These are phyloP conservation scores for Furcula furcula DNA, from an alignment of 2,888 invertebrate species.

Conservation along the genomic window DNA sequence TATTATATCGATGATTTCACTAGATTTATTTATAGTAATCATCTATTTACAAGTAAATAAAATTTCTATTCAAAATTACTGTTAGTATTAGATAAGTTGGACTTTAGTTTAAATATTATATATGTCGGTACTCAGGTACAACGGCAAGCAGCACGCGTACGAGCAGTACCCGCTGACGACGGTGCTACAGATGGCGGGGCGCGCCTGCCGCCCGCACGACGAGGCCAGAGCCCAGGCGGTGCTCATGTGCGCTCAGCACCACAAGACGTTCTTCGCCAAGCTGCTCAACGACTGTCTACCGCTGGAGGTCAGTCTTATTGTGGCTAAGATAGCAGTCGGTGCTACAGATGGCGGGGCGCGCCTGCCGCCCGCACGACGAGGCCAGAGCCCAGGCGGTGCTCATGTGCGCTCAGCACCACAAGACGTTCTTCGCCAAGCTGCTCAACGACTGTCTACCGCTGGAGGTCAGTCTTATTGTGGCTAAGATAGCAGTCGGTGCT, in stretches of 20 bases:
- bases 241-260: constrained; percentile 97
- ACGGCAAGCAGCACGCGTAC: constrained; percentile 88
- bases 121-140: constrained; percentile 68
- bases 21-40: too few relatives aligned
- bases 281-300: constrained; percentile 98
- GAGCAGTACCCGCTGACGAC: constrained; percentile 99
- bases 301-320: constrained; percentile 90
- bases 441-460: constrained; percentile 97
- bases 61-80: too few relatives aligned
- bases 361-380: too few relatives aligned
- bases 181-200: constrained; percentile 98
- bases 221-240: constrained; percentile 98
- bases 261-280: constrained; percentile 99
- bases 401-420: too few relatives aligned
- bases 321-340: too few relatives aligned
- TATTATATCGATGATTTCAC: too few relatives aligned
- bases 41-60: too few relatives aligned
- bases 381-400: too few relatives aligned
- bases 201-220: constrained; percentile 95
- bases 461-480: constrained; percentile 83
- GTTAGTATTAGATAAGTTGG: too few relatives aligned
- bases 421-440: constrained; percentile 68
- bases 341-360: too few relatives aligned
- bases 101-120: too few relatives aligned
- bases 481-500: too few relatives aligned